Conservation (phyloP, 2,113 vertebrate species). For the Engystomops pustulosus region DNA sequence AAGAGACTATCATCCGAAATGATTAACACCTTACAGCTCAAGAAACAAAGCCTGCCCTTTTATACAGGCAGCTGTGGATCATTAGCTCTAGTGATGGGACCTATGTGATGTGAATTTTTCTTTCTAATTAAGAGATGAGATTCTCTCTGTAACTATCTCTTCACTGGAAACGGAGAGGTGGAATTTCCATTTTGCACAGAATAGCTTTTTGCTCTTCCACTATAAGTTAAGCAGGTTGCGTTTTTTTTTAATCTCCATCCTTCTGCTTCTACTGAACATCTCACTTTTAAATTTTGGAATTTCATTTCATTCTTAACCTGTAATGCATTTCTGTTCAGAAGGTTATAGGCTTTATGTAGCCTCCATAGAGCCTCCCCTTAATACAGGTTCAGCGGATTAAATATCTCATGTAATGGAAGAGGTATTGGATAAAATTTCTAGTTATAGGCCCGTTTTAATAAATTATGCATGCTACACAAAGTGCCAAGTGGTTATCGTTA, state of each 20-base stretch:
- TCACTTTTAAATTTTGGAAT: conserved; percentile 60
- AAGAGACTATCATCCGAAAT: conserved; percentile 78
- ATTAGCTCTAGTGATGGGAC: conserved; percentile 79
- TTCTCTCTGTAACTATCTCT: conserved; percentile 75
- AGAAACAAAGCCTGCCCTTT: conserved; percentile 77
- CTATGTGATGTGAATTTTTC: conserved; percentile 81
- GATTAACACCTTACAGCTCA: conserved; percentile 79
- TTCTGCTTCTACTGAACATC: conserved; percentile 29
- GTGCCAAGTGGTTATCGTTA: too few relatives aligned
- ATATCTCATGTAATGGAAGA: neutral
- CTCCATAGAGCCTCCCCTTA: conserved; percentile 10
- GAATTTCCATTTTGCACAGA: conserved; percentile 69
- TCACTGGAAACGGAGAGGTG: conserved; percentile 73
- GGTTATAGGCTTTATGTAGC: conserved; percentile 31
- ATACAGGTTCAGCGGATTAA: neutral
- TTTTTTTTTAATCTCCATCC: conserved; percentile 70
- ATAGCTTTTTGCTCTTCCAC: conserved; percentile 72
- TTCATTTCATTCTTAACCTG: conserved; percentile 70
- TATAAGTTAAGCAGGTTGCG: conserved; percentile 73
- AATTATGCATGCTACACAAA: neutral
- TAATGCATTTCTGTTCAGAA: conserved; percentile 63
- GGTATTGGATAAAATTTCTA: neutral
- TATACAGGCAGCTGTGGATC: conserved; percentile 80
- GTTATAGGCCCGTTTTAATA: neutral
- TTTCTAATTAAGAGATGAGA: conserved; percentile 80